Evolutionary conservation across 1,140 invertebrate species (phyloP), one percentile per base, ranked within the genome.

Genomic region (Drosophila grimshawi): DNA sequence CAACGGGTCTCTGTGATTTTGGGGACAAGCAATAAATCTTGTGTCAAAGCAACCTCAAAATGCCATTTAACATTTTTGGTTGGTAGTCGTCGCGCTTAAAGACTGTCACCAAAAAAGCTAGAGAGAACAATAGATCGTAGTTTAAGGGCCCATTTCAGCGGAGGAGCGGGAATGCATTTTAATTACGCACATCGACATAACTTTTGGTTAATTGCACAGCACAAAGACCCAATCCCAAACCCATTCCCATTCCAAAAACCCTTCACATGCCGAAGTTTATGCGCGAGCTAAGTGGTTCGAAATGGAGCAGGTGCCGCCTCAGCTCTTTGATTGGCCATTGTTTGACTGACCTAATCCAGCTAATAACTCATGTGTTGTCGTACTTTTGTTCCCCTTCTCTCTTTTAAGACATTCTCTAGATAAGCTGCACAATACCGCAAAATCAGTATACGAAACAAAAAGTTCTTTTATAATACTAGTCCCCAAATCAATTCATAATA

Each of bases 1-100:
- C 78, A 72, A 63, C 46, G 29, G 57, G 37, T 30, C 27, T 86
- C 82, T 88, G 83, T 88, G 85, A 83, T 88, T 89, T 89, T 81
- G 63, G 55, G 67, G 81, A 89, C 86, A 90, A 71, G 78, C 72
- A 75, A 90, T 90, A 89, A 89, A 89, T 89, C 86, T 86, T 72
- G 29, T 65, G 66, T 73, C 78, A 80, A 30, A 64, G 49, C 43
- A 68, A 62, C 51, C 80, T 48, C 68, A 76, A 66, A 80, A 64
- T 70, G 79, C 73, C 76, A 81, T 78, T 89, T 85, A 78, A 89
- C 82, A 89, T 89, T 68, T 78, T 81, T 45, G 53, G 41, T 57
- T 43, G 60, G 77, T 86, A 80, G 76, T 83, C 82, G 78, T 80
- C 65, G 60, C 48, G 35, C 46, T 48, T 56, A 46, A 62, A 63